Conservation (phyloP, 2,113 vertebrate species). For the Prochilodus magdalenae region DNA sequence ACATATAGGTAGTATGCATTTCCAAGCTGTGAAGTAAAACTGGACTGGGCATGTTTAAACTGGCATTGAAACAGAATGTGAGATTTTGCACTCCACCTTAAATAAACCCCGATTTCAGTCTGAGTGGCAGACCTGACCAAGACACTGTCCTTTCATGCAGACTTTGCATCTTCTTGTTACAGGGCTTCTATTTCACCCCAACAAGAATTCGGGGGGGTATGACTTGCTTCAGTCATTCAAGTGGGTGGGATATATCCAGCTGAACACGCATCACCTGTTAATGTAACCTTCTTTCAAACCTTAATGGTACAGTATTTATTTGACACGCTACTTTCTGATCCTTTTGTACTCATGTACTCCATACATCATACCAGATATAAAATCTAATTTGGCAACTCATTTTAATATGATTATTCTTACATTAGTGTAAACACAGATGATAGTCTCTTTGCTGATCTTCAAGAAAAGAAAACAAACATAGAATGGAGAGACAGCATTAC, state of each 20-base stretch:
- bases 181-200: neutral
- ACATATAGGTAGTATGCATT: too few species aligned
- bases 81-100: neutral
- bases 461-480: too few species aligned
- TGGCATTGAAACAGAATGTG: neutral
- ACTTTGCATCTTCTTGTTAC: neutral
- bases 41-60: neutral
- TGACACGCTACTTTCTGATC: neutral
- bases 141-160: neutral
- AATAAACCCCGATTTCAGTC: neutral
- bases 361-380: neutral
- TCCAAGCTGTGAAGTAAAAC: too few species aligned
- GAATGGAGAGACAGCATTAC: too few species aligned
- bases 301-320: neutral
- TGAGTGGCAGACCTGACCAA: neutral
- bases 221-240: neutral
- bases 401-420: too few species aligned
- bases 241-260: neutral
- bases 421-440: too few species aligned
- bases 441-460: too few species aligned
- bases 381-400: neutral
- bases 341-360: constrained; percentile 46
- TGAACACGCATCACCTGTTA: neutral
- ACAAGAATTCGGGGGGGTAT: neutral
- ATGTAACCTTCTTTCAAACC: neutral